Evolutionary conservation across 2,113 vertebrate genomes (phyloP), one percentile per base, ranked within the genome.

Genomic region (Triplophysa dalaica): DNA sequence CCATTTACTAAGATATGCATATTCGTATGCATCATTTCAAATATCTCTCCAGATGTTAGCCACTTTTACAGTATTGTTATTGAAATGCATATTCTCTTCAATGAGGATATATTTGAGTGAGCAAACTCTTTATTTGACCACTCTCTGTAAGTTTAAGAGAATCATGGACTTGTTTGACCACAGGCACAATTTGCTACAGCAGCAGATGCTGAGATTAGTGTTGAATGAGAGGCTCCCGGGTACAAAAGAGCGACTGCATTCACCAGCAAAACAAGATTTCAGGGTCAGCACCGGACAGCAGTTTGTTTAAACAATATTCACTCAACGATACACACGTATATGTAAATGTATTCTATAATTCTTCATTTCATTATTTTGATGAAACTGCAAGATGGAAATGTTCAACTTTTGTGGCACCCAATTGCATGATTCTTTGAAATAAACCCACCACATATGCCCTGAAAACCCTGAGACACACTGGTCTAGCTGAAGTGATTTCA

Each of bases 31-130:
- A n/a, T 29, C 19, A 24, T 26, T 54, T n/a, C 52, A 79, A 83
- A 64, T 22, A 56, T 83, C 52, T 83, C 67, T 75, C 58, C 77
- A 75, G 77, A 83, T 70, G 76, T 74, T 69, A 22, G 1, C 7
- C 2, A 61, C 17, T 21, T 69, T 68, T 43, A 75, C 68, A 61
- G 12, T n/a, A 12, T 61, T 29, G 45, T 11, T 74, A 14, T 38
- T 29, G n/a, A 16, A 66, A 2, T 22, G 12, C 26, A 61, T 75
- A 17, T 79, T 60, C 12, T 63, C 45, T 21, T 45, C n/a, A 63
- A n/a, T 2, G 50, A 8, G 52, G 22, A 75, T 50, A 11, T 50
- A 29, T 54, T 81, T 19, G 9, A 7, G 16, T 43, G 65, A 75
- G 45, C 11, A 24, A 58, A 73, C 22, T 64, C 22, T 45, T 11